Base-by-base conservation (phyloP, 2,797 vertebrate genomes). In the Ceyx erithaca region DNA sequence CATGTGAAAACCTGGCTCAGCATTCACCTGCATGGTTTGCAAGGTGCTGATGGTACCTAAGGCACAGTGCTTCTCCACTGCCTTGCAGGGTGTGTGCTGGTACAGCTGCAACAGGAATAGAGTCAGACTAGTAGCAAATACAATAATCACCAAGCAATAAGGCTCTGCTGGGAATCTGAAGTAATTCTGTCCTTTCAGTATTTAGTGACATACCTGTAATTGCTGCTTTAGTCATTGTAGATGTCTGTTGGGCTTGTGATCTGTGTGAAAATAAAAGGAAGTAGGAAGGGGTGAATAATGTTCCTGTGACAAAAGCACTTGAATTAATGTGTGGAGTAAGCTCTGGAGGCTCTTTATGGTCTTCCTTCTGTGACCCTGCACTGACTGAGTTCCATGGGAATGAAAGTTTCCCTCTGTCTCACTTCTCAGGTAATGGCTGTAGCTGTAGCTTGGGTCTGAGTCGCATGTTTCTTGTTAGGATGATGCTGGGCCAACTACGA, bases 21-120 rank as follows among this genome's bases (percentile, higher is more conserved):
- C 51, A 45, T 82, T 43, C 0, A 0, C 37, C 26, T 80, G 35
- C 10, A 0, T 40, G 61, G n/a, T 80, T 82, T 73, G 31, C 49
- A 66, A 80, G 76, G 61, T 89, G 82, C 45, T 77, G 81, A 14
- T 78, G 66, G 54, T 78, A 83, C 82, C 69, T 9, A 48, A 66
- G 58, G 63, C 40, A 35, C 0, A 0, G 30, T 67, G 59, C 57
- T 59, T 40, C 83, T 83, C 70, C 35, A 41, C 15, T 1, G 9
- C 8, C 19, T 78, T 40, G 46, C 1, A 2, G 28, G 22, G 12
- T 69, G 35, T 30, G 48, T 45, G 40, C 79, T 71, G 46, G 10
- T 71, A 9, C 0, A 4, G 35, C 35, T 69, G 57, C 46, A 28
- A 3, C 0, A 3, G 31, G 57, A 66, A 10, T 15, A 40, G 70